These are phyloP conservation scores for Hydroisotoma schaefferi DNA, from an alignment of 2,888 invertebrate species.

Conservation along the genomic window DNA sequence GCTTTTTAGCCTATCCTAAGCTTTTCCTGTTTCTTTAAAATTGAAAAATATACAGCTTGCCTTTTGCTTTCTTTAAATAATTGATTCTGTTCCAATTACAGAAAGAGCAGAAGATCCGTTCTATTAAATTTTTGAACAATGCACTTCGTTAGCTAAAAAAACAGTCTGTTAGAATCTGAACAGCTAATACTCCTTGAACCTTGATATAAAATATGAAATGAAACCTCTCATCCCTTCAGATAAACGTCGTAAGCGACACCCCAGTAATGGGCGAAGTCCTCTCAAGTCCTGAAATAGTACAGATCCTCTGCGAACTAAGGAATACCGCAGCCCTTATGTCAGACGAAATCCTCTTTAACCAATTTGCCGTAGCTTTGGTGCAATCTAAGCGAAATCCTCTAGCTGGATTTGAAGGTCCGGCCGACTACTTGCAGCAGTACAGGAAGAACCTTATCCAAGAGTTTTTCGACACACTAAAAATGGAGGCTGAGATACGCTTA, in stretches of 20 bases:
- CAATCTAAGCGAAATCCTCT: constrained; percentile 16
- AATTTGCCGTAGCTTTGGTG: constrained; percentile 26
- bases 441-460: constrained; percentile 34
- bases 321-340: constrained; percentile 36
- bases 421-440: constrained; percentile 34
- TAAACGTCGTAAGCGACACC: constrained; percentile 39
- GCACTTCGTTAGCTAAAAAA: too few relatives aligned
- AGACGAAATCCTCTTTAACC: constrained; percentile 25
- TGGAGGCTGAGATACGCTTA: constrained; percentile 30
- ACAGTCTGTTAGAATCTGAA: too few relatives aligned
- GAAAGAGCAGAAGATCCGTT: too few relatives aligned
- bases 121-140: too few relatives aligned
- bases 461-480: constrained; percentile 33
- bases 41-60: too few relatives aligned
- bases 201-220: background rate
- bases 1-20: too few relatives aligned
- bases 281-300: constrained; percentile 31
- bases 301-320: constrained; percentile 35
- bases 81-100: too few relatives aligned
- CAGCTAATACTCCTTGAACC: background rate
- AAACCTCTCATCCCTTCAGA: too few relatives aligned
- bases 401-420: constrained; percentile 26
- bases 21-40: too few relatives aligned
- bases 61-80: too few relatives aligned
- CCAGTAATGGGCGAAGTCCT: constrained; percentile 34